These are phyloP conservation scores for Spilarctia lutea DNA, from an alignment of 2,888 invertebrate genomes.

Conservation along the genomic window DNA sequence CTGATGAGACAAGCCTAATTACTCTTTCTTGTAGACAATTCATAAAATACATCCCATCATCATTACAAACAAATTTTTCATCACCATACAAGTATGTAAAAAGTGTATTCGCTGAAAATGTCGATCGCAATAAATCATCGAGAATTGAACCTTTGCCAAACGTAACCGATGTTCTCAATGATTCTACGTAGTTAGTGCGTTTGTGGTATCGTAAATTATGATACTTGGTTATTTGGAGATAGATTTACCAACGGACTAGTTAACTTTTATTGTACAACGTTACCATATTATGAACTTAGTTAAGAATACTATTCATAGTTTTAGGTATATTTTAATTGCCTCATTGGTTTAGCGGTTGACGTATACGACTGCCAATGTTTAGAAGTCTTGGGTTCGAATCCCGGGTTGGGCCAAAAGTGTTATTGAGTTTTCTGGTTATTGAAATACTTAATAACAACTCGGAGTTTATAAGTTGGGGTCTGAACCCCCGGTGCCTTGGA, in stretches of 20 bases:
- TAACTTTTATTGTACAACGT: neutral
- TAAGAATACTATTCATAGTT: too few species aligned
- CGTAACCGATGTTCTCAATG: constrained; percentile 38
- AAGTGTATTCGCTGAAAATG: constrained; percentile 33
- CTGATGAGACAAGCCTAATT: neutral
- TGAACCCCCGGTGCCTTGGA: too few species aligned
- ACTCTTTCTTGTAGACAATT: neutral
- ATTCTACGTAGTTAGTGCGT: constrained; percentile 23
- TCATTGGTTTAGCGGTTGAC: too few species aligned
- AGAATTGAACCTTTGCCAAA: constrained; percentile 65
- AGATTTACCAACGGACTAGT: neutral
- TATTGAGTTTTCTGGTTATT: too few species aligned
- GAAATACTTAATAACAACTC: too few species aligned
- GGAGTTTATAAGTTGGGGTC: too few species aligned
- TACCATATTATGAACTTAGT: neutral
- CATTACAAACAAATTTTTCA: constrained; percentile 17
- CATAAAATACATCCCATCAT: constrained; percentile 2
- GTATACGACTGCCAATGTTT: too few species aligned
- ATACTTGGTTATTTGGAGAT: constrained; percentile 4
- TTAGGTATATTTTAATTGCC: too few species aligned
- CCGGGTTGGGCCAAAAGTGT: too few species aligned
- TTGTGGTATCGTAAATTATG: constrained; percentile 23
- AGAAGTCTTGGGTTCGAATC: too few species aligned
- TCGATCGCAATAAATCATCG: constrained; percentile 54
- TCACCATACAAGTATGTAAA: constrained; percentile 20